phyloP scores from a whole-genome alignment of 1,140 invertebrate genomes.

The Helicoverpa armigera region DNA sequence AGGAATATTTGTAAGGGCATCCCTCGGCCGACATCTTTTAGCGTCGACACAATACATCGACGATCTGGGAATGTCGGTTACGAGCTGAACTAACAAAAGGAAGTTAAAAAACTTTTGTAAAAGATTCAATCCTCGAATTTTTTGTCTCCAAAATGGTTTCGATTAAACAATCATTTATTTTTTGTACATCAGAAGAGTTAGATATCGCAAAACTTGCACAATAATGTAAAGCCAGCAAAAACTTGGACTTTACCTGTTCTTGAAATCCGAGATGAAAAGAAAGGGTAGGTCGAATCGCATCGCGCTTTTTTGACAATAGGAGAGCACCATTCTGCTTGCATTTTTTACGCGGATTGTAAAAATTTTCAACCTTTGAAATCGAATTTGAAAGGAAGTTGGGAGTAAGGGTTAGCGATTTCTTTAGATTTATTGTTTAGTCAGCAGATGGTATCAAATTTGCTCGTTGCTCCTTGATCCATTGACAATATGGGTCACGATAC shows the following conservation, averaged over 20 bases:
- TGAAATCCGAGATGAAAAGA: slow-evolving; percentile 84
- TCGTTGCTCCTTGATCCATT: slow-evolving; percentile 70
- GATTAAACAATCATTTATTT: slow-evolving; percentile 79
- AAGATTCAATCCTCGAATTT: slow-evolving; percentile 75
- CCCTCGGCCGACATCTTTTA: slow-evolving; percentile 73
- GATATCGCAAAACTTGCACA: slow-evolving; percentile 81
- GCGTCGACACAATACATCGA: slow-evolving; percentile 73
- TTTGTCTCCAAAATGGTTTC: slow-evolving; percentile 76
- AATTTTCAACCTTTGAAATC: slow-evolving; percentile 72
- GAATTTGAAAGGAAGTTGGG: slow-evolving; percentile 81
- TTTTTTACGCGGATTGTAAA: slow-evolving; percentile 76
- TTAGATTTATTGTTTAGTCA: slow-evolving; percentile 63
- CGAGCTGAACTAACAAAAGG: slow-evolving; percentile 78
- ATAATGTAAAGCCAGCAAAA: slow-evolving; percentile 77
- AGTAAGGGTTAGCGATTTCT: slow-evolving; percentile 82
- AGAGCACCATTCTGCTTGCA: slow-evolving; percentile 70
- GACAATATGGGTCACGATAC: slow-evolving; percentile 77
- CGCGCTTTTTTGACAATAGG: slow-evolving; percentile 72
- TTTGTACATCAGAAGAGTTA: slow-evolving; percentile 79
- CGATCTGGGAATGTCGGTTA: slow-evolving; percentile 85
- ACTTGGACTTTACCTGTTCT: slow-evolving; percentile 83
- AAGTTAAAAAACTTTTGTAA: slow-evolving; percentile 79
- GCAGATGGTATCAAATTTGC: slow-evolving; percentile 77
- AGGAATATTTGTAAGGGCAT: slow-evolving; percentile 71
- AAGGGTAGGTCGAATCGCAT: slow-evolving; percentile 80